A percentile compares a stretch with the other conserved stretches of the same genome.
These are phyloP conservation scores for Whitmania pigra DNA, from an alignment of 1,140 invertebrate genomes.

Conservation along the genomic window DNA sequence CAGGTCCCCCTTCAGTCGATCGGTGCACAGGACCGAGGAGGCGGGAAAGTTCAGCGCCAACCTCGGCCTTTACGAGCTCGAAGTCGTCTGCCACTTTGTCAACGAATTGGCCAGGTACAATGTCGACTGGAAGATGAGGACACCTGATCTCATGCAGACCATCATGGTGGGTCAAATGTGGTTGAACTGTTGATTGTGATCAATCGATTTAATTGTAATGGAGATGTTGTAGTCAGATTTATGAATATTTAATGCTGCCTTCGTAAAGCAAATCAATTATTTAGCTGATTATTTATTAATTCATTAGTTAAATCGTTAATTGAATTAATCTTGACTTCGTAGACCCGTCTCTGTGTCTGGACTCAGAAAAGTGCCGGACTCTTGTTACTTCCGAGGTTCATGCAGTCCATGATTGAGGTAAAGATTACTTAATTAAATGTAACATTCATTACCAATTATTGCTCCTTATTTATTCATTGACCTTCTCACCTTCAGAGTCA, in stretches of 20 bases:
- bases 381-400: background rate
- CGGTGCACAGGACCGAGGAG: background rate
- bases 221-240: too few relatives aligned
- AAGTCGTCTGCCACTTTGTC: background rate
- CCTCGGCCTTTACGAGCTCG: background rate
- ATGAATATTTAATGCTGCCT: too few relatives aligned
- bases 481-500: too few relatives aligned
- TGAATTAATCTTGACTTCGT: background rate
- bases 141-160: background rate
- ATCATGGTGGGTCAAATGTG: background rate
- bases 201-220: too few relatives aligned
- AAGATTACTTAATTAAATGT: too few relatives aligned
- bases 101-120: background rate
- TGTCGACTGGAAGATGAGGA: background rate
- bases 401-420: background rate
- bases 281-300: too few relatives aligned
- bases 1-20: background rate
- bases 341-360: background rate
- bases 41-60: background rate
- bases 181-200: background rate
- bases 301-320: too few relatives aligned
- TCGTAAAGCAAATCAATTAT: too few relatives aligned
- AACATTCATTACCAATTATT: too few relatives aligned
- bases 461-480: too few relatives aligned
- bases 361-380: background rate